These are phyloP conservation scores for Trichosurus vulpecula DNA, from an alignment of 2,797 vertebrate genomes.

Conservation along the genomic window DNA sequence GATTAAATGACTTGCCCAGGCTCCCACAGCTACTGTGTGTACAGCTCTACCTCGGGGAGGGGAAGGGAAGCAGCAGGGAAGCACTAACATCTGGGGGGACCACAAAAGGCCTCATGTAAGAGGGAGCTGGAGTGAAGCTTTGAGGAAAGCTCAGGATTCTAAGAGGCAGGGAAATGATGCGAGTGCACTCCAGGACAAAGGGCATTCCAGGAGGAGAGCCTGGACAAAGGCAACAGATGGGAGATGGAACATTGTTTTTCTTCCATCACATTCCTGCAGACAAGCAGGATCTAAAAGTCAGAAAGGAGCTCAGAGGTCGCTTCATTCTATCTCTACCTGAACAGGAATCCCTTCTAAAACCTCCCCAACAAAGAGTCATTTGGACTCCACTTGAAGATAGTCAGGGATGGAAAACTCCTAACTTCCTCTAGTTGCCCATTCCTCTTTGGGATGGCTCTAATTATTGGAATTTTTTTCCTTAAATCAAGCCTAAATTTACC, in stretches of 20 bases:
- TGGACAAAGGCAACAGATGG: background rate
- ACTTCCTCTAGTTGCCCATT: background rate
- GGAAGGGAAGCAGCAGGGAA: background rate
- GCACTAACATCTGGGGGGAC: background rate
- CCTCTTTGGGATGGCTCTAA: background rate
- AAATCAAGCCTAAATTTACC: background rate
- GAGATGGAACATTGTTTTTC: background rate
- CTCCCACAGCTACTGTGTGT: background rate
- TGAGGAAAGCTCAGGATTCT: background rate
- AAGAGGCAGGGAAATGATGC: background rate
- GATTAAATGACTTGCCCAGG: background rate
- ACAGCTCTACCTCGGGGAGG: background rate
- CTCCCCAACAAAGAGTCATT: background rate
- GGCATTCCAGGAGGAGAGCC: background rate
- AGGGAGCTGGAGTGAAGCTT: background rate
- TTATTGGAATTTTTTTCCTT: background rate
- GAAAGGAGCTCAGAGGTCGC: background rate
- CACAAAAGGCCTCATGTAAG: background rate
- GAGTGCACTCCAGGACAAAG: background rate
- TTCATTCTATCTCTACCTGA: background rate
- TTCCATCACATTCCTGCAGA: background rate
- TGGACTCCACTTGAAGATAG: background rate
- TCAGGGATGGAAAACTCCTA: background rate
- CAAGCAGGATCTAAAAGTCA: background rate
- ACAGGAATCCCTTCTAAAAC: background rate